Percentiles rank a stretch among this genome's conserved stretches.
Conservation (phyloP, 2,797 vertebrate species). For the Gastrophryne carolinensis region DNA sequence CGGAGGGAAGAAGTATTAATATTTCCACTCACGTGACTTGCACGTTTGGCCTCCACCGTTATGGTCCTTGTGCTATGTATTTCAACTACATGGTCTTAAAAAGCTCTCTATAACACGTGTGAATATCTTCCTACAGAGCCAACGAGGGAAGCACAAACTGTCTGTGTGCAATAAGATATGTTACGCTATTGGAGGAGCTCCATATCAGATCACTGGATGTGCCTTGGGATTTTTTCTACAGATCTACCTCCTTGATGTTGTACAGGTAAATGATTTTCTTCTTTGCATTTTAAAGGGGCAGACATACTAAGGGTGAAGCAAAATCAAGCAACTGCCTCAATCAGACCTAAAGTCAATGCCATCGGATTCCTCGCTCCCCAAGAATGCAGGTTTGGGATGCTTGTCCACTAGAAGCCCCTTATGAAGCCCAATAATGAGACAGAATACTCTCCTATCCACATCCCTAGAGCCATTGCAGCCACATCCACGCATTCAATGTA, state of each 20-base stretch:
- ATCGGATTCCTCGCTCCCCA: too few species aligned
- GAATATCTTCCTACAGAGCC: constrained; percentile 55
- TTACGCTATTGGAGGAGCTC: constrained; percentile 90
- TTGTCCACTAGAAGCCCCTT: too few species aligned
- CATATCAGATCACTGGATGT: constrained; percentile 95
- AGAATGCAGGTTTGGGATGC: too few species aligned
- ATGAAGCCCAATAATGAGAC: too few species aligned
- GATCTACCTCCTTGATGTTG: constrained; percentile 93
- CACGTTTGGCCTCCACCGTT: background rate
- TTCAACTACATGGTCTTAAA: background rate
- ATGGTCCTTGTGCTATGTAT: too few species aligned
- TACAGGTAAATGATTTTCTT: constrained; percentile 73
- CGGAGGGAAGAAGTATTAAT: constrained; percentile 21
- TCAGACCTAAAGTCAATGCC: too few species aligned
- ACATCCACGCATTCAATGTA: too few species aligned
- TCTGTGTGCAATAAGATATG: constrained; percentile 90
- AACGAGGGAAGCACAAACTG: constrained; percentile 67
- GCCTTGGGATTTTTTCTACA: constrained; percentile 95
- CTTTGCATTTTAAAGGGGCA: too few species aligned
- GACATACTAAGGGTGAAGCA: too few species aligned
- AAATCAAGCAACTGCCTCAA: too few species aligned
- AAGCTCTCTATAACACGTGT: background rate
- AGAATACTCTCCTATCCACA: too few species aligned
- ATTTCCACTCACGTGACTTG: constrained; percentile 10
- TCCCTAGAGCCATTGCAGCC: too few species aligned